These are phyloP conservation scores for Triplophysa bombifrons DNA, from an alignment of 2,797 vertebrate genomes.

Conservation along the genomic window DNA sequence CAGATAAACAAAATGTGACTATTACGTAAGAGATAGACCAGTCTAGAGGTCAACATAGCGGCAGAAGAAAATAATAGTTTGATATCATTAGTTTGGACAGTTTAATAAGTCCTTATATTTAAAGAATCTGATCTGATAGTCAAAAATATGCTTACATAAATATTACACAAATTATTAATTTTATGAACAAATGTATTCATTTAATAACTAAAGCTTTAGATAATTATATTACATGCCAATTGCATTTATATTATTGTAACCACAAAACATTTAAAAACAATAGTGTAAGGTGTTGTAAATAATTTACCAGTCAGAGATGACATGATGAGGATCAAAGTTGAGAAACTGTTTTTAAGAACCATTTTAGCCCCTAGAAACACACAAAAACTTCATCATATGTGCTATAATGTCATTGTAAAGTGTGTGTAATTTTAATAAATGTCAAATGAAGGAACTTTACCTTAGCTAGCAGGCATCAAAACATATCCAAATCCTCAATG, in stretches of 20 bases:
- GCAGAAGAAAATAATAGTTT: too few species aligned
- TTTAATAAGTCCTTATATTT: too few species aligned
- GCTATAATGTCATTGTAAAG: neutral
- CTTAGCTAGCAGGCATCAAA: neutral
- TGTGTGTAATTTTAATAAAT: neutral
- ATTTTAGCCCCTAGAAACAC: constrained; percentile 9
- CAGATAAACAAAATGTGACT: neutral
- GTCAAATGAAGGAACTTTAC: neutral
- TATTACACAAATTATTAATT: too few species aligned
- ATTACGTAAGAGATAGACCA: neutral
- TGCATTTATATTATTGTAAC: neutral
- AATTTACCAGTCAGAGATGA: constrained; percentile 1
- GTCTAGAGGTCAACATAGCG: neutral
- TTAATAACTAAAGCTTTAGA: too few species aligned
- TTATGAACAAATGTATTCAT: too few species aligned
- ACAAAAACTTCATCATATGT: neutral
- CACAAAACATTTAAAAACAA: neutral
- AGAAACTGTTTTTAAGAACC: neutral
- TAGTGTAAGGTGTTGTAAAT: neutral
- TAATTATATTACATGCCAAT: too few species aligned
- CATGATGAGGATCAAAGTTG: neutral
- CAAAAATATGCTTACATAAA: too few species aligned
- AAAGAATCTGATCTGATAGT: too few species aligned
- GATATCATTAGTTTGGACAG: too few species aligned
- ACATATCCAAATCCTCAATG: neutral